phyloP scores from a whole-genome alignment of 2,113 vertebrate genomes.

The Rynchops niger region DNA sequence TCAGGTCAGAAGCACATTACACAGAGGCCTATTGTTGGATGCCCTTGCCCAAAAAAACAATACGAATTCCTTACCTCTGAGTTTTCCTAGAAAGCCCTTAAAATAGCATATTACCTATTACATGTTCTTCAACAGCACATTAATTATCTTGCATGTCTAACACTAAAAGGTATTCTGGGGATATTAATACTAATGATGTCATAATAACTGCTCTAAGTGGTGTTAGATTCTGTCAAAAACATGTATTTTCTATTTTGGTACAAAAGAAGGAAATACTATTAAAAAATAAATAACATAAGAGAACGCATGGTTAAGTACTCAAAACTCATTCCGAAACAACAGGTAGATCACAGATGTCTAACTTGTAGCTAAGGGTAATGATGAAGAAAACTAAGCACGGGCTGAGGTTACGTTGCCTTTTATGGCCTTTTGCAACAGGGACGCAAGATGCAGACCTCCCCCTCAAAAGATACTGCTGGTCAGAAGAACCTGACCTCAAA shows the following conservation, averaged over 20 bases:
- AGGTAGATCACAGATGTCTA: background rate
- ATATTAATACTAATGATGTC: background rate
- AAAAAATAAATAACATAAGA: background rate
- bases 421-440: background rate
- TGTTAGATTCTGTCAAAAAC: background rate
- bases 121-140: background rate
- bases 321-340: background rate
- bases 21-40: background rate
- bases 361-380: background rate
- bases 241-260: background rate
- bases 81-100: background rate
- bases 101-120: background rate
- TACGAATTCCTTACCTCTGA: background rate
- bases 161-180: background rate
- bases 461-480: background rate
- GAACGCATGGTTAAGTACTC: background rate
- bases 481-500: background rate
- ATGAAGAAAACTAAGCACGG: background rate
- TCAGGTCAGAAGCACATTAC: background rate
- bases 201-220: background rate
- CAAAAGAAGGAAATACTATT: background rate
- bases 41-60: background rate
- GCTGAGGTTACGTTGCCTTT: background rate
- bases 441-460: background rate
- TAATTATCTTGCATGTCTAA: background rate